phyloP scores from a whole-genome alignment of 2,797 vertebrate species.

The Scomberomorus guttatus region DNA sequence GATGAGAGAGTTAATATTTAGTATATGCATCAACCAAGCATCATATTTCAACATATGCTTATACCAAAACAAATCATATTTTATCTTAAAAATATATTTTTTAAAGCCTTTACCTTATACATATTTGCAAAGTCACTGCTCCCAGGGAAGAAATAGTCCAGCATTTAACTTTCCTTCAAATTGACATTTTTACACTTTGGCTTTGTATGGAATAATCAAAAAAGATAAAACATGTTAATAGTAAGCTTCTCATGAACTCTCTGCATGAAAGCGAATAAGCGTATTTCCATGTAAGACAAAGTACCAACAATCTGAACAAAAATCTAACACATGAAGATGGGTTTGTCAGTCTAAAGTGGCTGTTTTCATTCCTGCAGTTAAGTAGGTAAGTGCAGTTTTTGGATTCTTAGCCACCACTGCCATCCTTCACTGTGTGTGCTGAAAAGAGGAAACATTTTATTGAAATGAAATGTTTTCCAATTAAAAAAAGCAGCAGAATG shows the following conservation, averaged over 20 bases:
- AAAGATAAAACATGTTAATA: too few species aligned
- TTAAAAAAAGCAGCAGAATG: neutral
- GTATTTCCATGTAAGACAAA: too few species aligned
- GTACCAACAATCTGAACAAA: too few species aligned
- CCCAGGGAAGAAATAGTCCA: neutral
- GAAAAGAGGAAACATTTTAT: neutral
- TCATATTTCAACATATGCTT: conserved; percentile 4
- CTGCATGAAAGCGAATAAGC: too few species aligned
- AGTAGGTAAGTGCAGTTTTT: neutral
- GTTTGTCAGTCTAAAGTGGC: neutral
- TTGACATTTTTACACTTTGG: too few species aligned
- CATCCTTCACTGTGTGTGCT: neutral
- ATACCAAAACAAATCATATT: neutral
- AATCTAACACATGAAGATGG: too few species aligned
- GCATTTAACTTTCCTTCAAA: neutral
- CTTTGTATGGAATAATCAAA: too few species aligned
- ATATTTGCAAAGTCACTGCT: too few species aligned
- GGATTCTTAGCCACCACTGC: neutral
- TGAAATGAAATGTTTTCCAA: neutral
- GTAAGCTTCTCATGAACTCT: too few species aligned
- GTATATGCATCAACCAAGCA: conserved; percentile 43
- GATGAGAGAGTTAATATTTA: conserved; percentile 90
- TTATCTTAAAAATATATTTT: neutral
- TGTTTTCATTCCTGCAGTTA: neutral
- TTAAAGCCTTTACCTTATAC: neutral